A percentile compares a stretch with the other conserved stretches of the same genome.
Conservation (phyloP, 2,113 vertebrate genomes). For the Scomber scombrus region DNA sequence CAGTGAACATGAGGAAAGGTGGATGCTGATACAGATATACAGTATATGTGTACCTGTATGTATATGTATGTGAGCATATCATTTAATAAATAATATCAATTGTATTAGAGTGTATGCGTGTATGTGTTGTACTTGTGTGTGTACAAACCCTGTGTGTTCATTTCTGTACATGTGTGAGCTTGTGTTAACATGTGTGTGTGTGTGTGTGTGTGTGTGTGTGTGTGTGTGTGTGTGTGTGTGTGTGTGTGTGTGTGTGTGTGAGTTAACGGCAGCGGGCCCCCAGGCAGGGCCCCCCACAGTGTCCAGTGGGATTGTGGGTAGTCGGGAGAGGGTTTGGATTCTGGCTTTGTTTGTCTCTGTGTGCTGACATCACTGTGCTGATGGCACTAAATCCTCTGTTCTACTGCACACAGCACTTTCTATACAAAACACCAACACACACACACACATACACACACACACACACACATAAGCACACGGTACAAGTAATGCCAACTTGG, state of each 20-base stretch:
- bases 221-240: conserved; percentile 31
- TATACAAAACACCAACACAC: conserved; percentile 87
- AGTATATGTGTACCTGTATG: background rate
- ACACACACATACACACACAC: conserved; percentile 4
- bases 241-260: conserved; percentile 30
- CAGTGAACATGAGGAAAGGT: background rate
- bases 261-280: conserved; percentile 47
- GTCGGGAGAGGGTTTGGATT: conserved; percentile 73
- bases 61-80: background rate
- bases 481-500: conserved; percentile 87
- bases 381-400: conserved; percentile 90
- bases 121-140: conserved; percentile 3
- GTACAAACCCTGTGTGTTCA: conserved; percentile 7
- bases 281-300: conserved; percentile 61
- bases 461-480: conserved; percentile 37
- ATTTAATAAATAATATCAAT: too few relatives aligned
- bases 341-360: conserved; percentile 87
- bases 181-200: conserved; percentile 18
- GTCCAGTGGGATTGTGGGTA: conserved; percentile 81
- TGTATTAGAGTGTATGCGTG: background rate
- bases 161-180: conserved; percentile 26
- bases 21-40: background rate
- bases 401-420: conserved; percentile 90
- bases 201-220: conserved; percentile 5
- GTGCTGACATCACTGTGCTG: conserved; percentile 90